phyloP scores from a whole-genome alignment of 2,113 vertebrate species.

The Tragelaphus buxtoni region DNA sequence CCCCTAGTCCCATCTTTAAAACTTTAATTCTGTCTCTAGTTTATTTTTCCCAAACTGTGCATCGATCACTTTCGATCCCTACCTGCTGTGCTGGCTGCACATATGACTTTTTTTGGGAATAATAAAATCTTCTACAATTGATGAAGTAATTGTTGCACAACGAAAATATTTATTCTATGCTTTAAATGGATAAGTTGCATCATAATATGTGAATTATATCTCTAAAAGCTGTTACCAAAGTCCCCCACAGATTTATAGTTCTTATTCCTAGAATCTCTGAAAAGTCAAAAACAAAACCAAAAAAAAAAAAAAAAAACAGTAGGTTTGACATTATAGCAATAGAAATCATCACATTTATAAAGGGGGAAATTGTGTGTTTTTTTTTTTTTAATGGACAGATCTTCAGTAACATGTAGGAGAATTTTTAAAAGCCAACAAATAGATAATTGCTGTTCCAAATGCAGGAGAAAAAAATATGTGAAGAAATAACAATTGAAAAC shows the following conservation, averaged over 20 bases:
- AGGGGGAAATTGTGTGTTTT: neutral
- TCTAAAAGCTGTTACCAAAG: neutral
- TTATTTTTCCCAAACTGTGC: neutral
- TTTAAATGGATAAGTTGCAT: neutral
- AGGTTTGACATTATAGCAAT: neutral
- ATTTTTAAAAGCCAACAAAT: neutral
- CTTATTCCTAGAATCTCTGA: neutral
- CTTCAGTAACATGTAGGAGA: neutral
- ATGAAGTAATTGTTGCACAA: neutral
- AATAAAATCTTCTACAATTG: neutral
- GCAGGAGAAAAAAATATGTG: neutral
- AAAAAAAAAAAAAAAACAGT: neutral
- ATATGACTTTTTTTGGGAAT: neutral
- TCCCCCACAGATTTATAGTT: neutral
- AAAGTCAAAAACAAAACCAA: neutral
- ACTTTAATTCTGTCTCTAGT: neutral
- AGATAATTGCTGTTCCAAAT: neutral
- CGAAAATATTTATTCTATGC: neutral
- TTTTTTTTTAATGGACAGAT: neutral
- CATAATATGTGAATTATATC: neutral
- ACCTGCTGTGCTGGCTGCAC: neutral
- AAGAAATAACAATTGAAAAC: neutral
- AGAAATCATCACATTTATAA: neutral
- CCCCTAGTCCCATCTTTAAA: neutral
- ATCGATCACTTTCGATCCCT: accelerated